These are phyloP conservation scores for Baryphthengus martii DNA, from an alignment of 2,113 vertebrate genomes.

Conservation along the genomic window DNA sequence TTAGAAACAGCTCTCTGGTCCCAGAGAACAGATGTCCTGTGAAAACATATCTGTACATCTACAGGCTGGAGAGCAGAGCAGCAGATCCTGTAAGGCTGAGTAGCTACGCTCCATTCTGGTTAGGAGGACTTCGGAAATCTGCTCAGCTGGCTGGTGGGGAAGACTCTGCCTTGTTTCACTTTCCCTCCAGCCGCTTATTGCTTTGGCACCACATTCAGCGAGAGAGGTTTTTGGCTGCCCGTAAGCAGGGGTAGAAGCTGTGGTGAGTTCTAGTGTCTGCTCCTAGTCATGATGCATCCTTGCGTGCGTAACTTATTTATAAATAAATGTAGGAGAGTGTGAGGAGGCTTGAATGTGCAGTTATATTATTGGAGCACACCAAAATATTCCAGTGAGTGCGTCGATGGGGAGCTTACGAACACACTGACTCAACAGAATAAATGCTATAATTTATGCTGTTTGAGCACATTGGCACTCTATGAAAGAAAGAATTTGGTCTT, in stretches of 20 bases:
- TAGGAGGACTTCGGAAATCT: not conserved
- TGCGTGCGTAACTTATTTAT: slow-evolving; percentile 1
- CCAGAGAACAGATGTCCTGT: not conserved
- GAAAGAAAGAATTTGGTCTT: slow-evolving; percentile 61
- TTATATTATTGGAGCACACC: slow-evolving; percentile 31
- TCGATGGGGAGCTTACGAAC: slow-evolving; percentile 51
- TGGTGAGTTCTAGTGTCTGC: not conserved
- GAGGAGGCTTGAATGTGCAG: slow-evolving; percentile 29
- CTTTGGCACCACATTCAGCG: not conserved
- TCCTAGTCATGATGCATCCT: not conserved
- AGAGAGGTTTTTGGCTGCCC: not conserved
- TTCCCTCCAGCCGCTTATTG: not conserved
- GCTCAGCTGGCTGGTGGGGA: not conserved
- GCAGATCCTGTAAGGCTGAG: not conserved
- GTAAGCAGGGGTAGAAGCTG: not conserved
- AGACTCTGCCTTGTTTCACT: not conserved
- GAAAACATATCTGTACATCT: not conserved
- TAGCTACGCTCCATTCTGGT: not conserved
- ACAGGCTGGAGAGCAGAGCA: not conserved
- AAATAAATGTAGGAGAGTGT: slow-evolving; percentile 24
- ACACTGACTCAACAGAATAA: slow-evolving; percentile 62
- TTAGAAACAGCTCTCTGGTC: not conserved
- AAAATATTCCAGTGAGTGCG: slow-evolving; percentile 60
- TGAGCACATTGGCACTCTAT: slow-evolving; percentile 52
- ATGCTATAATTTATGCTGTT: slow-evolving; percentile 49